Conservation (phyloP, 2,888 invertebrate species). For the Apotomis betuletana region DNA sequence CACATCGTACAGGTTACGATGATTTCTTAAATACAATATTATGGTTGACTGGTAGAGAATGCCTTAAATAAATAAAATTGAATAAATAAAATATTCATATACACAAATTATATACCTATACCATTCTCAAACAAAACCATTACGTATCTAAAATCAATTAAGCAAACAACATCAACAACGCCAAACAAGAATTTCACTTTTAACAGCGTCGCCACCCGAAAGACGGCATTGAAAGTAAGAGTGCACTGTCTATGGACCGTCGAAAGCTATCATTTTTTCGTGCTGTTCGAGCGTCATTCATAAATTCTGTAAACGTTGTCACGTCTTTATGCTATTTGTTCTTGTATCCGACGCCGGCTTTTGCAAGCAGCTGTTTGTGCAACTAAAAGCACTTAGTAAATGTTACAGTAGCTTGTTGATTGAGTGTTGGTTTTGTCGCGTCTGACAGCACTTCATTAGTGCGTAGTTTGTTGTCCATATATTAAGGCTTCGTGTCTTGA, state of each 20-base stretch:
- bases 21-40: too few species aligned
- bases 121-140: too few species aligned
- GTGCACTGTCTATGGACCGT: constrained; percentile 21
- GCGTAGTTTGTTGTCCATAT: constrained; percentile 30
- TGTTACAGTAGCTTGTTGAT: constrained; percentile 39
- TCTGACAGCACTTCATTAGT: constrained; percentile 33
- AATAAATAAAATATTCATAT: too few species aligned
- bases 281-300: constrained; percentile 32
- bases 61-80: too few species aligned
- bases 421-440: constrained; percentile 35
- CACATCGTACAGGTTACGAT: too few species aligned
- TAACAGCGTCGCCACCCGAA: constrained; percentile 26
- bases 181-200: constrained; percentile 54
- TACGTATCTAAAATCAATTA: constrained; percentile 52
- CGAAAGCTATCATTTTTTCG: constrained; percentile 36
- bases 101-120: too few species aligned
- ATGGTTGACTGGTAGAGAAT: too few species aligned
- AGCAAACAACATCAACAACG: constrained; percentile 46
- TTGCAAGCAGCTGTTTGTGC: constrained; percentile 38
- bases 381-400: constrained; percentile 41
- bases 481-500: constrained; percentile 13
- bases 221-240: constrained; percentile 33
- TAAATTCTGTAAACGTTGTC: constrained; percentile 30
- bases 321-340: constrained; percentile 20
- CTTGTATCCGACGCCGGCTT: background rate